phyloP scores from a whole-genome alignment of 1,140 invertebrate genomes.

The Homarus americanus region DNA sequence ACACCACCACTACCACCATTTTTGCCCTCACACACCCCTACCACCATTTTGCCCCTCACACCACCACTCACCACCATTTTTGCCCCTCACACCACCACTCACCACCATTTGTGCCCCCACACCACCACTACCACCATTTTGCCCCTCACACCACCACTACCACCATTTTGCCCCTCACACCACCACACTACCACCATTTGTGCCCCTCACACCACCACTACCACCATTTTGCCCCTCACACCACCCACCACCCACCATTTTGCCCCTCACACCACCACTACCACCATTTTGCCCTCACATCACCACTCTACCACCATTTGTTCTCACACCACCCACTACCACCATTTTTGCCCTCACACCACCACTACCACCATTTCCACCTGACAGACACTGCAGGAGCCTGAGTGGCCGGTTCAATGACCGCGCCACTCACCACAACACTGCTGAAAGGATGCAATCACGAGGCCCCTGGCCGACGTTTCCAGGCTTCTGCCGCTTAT shows the following conservation, averaged over 20 bases:
- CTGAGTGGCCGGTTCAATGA: not conserved
- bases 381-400: not conserved
- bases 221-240: too few species aligned
- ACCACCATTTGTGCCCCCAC: too few species aligned
- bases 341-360: conserved; percentile 2
- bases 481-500: conserved; percentile 47
- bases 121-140: not conserved
- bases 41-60: too few species aligned
- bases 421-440: conserved; percentile 17
- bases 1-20: too few species aligned
- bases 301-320: too few species aligned
- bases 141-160: not conserved
- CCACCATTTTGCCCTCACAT: too few species aligned
- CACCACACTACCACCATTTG: too few species aligned
- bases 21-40: too few species aligned
- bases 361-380: too few species aligned
- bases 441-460: conserved; percentile 43
- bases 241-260: not conserved
- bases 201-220: not conserved
- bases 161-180: not conserved
- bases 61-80: too few species aligned
- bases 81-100: too few species aligned
- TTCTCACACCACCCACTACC: not conserved
- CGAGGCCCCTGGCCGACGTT: conserved; percentile 29
- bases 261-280: not conserved